Evolutionary conservation across 2,113 vertebrate genomes (phyloP).

Genomic region (Psilopogon haemacephalus): DNA sequence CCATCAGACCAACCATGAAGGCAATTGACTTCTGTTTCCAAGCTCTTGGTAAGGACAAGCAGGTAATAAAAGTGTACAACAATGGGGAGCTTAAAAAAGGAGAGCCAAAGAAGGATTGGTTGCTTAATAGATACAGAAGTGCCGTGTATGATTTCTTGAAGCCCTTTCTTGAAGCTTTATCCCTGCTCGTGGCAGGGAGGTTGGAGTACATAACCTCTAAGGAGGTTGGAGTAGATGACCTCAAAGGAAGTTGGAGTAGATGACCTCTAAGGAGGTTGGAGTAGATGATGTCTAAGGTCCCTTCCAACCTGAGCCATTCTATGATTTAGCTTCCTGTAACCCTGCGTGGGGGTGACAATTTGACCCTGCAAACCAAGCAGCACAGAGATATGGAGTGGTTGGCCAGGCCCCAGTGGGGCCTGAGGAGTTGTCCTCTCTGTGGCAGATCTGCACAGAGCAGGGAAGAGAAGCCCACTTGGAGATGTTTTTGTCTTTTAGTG

Average conservation of each 20-base stretch:
- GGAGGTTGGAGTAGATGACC: too few species aligned
- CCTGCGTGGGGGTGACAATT: not conserved
- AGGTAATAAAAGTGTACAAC: not conserved
- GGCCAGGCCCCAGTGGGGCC: accelerated
- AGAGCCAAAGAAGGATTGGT: not conserved
- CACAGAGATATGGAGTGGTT: accelerated
- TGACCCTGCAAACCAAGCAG: not conserved
- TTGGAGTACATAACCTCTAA: too few species aligned
- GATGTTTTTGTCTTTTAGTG: too few species aligned
- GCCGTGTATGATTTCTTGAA: not conserved
- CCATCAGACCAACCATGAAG: not conserved
- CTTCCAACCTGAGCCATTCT: too few species aligned
- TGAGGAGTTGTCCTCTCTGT: not conserved
- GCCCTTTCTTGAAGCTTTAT: too few species aligned
- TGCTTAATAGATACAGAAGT: not conserved
- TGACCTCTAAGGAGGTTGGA: too few species aligned
- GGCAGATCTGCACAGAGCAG: not conserved
- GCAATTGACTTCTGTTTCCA: not conserved
- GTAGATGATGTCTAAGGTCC: too few species aligned
- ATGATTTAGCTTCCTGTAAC: not conserved
- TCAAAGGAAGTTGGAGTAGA: too few species aligned
- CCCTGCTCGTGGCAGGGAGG: too few species aligned
- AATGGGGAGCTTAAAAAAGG: not conserved
- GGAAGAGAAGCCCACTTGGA: too few species aligned
- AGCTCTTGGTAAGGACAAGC: not conserved